phyloP scores from a whole-genome alignment of 2,113 vertebrate species.

The Microcebus jonahi region DNA sequence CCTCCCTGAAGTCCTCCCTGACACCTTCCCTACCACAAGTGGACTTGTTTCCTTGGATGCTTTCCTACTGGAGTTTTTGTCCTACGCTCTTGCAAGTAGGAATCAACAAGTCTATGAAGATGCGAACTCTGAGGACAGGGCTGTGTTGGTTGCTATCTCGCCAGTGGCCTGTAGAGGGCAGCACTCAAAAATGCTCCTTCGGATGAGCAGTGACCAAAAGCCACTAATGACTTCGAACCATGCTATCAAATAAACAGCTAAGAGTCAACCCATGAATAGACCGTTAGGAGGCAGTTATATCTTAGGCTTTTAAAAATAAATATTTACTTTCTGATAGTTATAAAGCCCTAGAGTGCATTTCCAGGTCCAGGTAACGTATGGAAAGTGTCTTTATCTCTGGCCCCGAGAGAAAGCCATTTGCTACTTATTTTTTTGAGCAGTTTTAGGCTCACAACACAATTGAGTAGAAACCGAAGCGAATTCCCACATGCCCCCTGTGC shows the following conservation, averaged over 20 bases:
- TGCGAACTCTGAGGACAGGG: not conserved
- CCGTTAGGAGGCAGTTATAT: not conserved
- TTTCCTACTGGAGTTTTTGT: not conserved
- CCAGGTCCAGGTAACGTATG: not conserved
- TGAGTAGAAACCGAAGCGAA: not conserved
- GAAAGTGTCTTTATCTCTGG: not conserved
- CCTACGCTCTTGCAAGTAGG: not conserved
- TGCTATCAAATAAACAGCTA: not conserved
- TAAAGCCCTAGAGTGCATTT: not conserved
- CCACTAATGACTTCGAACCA: not conserved
- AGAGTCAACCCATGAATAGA: not conserved
- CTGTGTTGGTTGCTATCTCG: accelerated
- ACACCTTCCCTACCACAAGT: not conserved
- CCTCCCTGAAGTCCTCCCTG: not conserved
- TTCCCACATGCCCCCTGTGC: not conserved
- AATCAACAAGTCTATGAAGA: not conserved
- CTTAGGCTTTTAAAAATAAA: not conserved
- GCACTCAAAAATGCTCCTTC: not conserved
- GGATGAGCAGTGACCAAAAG: not conserved
- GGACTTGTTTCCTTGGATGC: not conserved
- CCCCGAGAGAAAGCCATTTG: not conserved
- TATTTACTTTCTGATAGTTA: conserved; percentile 8
- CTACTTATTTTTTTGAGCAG: not conserved
- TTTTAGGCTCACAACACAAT: not conserved
- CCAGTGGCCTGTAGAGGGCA: not conserved